Conservation (phyloP, 2,797 vertebrate species). For the Enteromius anoplus region DNA sequence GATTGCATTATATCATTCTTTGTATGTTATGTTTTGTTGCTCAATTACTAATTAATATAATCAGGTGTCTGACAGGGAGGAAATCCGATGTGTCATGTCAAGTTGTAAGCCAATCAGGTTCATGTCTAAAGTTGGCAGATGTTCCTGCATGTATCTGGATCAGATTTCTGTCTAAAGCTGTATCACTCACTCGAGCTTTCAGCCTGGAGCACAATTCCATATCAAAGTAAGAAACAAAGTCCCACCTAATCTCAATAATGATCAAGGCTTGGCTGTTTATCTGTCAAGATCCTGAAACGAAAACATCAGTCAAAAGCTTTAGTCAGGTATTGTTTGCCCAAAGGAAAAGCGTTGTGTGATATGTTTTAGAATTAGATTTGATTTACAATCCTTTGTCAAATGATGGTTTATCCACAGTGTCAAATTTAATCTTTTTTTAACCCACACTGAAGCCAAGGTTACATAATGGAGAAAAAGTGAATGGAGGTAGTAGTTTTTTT, state of each 20-base stretch:
- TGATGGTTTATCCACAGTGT: too few relatives aligned
- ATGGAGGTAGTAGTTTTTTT: neutral
- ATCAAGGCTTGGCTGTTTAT: conserved; percentile 36
- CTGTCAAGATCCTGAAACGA: conserved; percentile 34
- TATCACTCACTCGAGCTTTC: conserved; percentile 33
- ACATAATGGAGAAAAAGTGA: neutral
- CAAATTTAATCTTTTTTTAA: conserved; percentile 3
- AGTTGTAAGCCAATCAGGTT: neutral
- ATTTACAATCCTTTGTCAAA: too few relatives aligned
- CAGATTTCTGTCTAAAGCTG: conserved; percentile 15
- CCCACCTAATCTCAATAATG: conserved; percentile 40
- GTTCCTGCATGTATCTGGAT: conserved; percentile 8
- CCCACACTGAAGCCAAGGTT: neutral
- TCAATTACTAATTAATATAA: neutral
- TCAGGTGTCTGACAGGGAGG: neutral
- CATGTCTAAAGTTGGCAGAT: conserved; percentile 17
- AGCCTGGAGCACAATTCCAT: neutral
- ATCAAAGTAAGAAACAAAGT: conserved; percentile 44
- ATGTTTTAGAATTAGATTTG: too few relatives aligned
- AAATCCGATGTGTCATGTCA: conserved; percentile 1
- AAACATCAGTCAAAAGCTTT: conserved; percentile 42
- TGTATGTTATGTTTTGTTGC: neutral
- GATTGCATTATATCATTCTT: neutral
- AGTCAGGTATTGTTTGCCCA: neutral
- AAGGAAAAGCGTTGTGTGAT: too few relatives aligned